phyloP scores from a whole-genome alignment of 2,113 vertebrate genomes.

The Scomber japonicus region DNA sequence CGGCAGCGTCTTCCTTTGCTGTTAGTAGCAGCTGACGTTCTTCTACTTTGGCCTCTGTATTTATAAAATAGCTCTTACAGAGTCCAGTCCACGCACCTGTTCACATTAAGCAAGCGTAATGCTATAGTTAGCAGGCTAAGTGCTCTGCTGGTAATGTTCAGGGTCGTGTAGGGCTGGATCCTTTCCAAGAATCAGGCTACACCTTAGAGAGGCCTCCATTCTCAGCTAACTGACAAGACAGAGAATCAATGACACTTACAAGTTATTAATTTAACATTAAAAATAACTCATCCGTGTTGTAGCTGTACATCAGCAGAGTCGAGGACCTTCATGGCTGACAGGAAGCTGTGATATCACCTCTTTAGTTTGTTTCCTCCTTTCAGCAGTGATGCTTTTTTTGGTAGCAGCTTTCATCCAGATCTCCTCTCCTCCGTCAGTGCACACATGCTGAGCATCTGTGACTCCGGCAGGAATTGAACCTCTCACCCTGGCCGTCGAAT shows the following conservation, averaged over 20 bases:
- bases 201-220: too few relatives aligned
- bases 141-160: neutral
- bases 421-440: neutral
- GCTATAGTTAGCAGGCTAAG: neutral
- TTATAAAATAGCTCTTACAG: accelerated
- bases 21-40: too few relatives aligned
- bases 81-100: neutral
- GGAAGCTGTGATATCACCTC: neutral
- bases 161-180: neutral
- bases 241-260: neutral
- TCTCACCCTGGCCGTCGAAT: slow-evolving; percentile 7
- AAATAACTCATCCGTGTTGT: too few relatives aligned
- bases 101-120: neutral
- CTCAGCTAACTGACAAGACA: neutral
- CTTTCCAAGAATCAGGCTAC: neutral
- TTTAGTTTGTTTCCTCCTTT: neutral
- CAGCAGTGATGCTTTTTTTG: neutral
- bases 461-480: slow-evolving; percentile 33
- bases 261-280: neutral
- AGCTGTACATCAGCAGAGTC: too few relatives aligned
- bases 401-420: slow-evolving; percentile 27
- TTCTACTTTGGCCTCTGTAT: too few relatives aligned
- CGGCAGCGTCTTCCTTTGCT: too few relatives aligned
- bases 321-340: too few relatives aligned
- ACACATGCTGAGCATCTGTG: neutral